A percentile compares a stretch with the other conserved stretches of the same genome.
phyloP scores from a whole-genome alignment of 2,888 invertebrate genomes.

The Hanleya hanleyi region DNA sequence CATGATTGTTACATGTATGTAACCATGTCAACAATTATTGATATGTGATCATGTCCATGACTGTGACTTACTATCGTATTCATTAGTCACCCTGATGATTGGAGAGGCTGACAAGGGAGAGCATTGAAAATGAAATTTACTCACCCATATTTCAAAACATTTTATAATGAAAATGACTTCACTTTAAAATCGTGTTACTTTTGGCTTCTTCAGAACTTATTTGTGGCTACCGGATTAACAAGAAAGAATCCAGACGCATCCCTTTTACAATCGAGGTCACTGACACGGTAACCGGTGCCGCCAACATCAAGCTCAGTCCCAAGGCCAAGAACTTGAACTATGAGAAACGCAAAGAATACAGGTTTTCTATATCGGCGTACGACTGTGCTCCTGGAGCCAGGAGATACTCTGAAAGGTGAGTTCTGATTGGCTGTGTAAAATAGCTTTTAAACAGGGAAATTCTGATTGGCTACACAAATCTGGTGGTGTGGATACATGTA shows the following conservation, averaged over 20 bases:
- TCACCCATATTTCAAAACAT: too few relatives aligned
- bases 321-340: constrained; percentile 83
- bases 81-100: too few relatives aligned
- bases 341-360: constrained; percentile 94
- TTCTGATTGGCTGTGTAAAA: constrained; percentile 24
- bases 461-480: too few relatives aligned
- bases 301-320: constrained; percentile 59
- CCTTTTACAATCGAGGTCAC: constrained; percentile 65
- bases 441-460: not conserved
- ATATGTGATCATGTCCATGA: too few relatives aligned
- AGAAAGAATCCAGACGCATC: constrained; percentile 45
- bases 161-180: too few relatives aligned
- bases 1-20: too few relatives aligned
- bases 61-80: too few relatives aligned
- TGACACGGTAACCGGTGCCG: constrained; percentile 61
- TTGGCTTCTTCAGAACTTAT: constrained; percentile 57
- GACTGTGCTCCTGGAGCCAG: constrained; percentile 79
- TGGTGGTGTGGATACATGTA: too few relatives aligned
- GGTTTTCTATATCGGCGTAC: constrained; percentile 95
- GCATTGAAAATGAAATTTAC: too few relatives aligned
- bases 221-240: constrained; percentile 65
- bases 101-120: too few relatives aligned
- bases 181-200: not conserved
- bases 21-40: too few relatives aligned
- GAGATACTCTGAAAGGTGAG: constrained; percentile 80